phyloP scores from a whole-genome alignment of 2,797 vertebrate genomes.

The Fistularia tabacaria region DNA sequence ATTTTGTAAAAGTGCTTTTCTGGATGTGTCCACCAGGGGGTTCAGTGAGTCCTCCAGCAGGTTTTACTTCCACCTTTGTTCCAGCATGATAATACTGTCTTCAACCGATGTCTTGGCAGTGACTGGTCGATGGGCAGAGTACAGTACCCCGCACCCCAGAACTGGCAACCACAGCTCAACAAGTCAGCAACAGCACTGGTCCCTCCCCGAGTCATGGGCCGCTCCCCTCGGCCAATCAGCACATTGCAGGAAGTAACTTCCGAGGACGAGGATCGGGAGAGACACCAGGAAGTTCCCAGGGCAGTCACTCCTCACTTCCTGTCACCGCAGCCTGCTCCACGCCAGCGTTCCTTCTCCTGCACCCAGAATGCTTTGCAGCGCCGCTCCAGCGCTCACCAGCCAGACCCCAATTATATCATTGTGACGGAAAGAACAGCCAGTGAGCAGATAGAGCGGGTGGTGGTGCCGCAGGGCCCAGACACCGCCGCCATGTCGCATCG shows the following conservation, averaged over 20 bases:
- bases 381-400: slow-evolving; percentile 63
- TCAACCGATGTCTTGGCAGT: slow-evolving; percentile 36
- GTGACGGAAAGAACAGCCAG: slow-evolving; percentile 61
- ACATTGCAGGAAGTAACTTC: slow-evolving; percentile 82
- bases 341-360: slow-evolving; percentile 80
- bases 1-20: no score
- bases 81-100: no score
- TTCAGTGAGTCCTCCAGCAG: no score
- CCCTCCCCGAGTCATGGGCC: slow-evolving; percentile 76
- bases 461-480: slow-evolving; percentile 46
- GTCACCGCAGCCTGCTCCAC: slow-evolving; percentile 72
- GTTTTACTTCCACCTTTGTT: no score
- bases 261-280: slow-evolving; percentile 76
- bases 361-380: slow-evolving; percentile 79
- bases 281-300: slow-evolving; percentile 59
- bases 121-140: slow-evolving; percentile 69
- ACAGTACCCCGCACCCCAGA: slow-evolving; percentile 72
- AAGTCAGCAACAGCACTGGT: slow-evolving; percentile 78
- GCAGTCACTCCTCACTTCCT: slow-evolving; percentile 72
- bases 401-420: slow-evolving; percentile 60
- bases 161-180: slow-evolving; percentile 73
- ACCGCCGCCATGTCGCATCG: slow-evolving; percentile 42
- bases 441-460: slow-evolving; percentile 64
- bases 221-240: slow-evolving; percentile 76
- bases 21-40: no score